These are phyloP conservation scores for Eumacrocentrus americanus DNA, from an alignment of 2,888 invertebrate genomes.

Conservation along the genomic window DNA sequence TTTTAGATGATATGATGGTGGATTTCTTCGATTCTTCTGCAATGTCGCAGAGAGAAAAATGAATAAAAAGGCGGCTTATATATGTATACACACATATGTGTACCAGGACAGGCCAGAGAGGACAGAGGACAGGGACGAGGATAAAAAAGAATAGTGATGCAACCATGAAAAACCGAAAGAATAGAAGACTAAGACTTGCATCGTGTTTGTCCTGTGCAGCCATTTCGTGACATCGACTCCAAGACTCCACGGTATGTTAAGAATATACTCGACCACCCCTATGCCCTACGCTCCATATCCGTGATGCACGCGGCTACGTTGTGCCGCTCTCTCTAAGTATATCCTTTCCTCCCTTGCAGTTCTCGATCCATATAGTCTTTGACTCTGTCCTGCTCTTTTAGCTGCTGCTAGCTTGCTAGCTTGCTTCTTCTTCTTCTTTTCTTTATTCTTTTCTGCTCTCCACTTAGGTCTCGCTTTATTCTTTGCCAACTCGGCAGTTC, in stretches of 20 bases:
- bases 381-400: too few relatives aligned
- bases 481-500: slow-evolving; percentile 12
- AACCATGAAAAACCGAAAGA: not conserved
- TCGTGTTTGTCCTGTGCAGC: slow-evolving; percentile 39
- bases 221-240: slow-evolving; percentile 38
- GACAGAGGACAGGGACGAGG: not conserved
- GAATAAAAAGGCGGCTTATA: slow-evolving; percentile 28
- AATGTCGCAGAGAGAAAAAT: slow-evolving; percentile 26
- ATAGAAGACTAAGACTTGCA: slow-evolving; percentile 29
- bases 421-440: slow-evolving; percentile 4
- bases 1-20: not conserved
- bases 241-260: slow-evolving; percentile 32
- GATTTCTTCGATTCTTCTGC: too few relatives aligned
- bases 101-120: slow-evolving; percentile 12
- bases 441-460: not conserved
- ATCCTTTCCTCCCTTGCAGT: slow-evolving; percentile 13
- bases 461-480: not conserved
- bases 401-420: too few relatives aligned
- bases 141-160: slow-evolving; percentile 1
- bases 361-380: not conserved
- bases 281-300: slow-evolving; percentile 33
- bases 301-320: slow-evolving; percentile 26
- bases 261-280: slow-evolving; percentile 38
- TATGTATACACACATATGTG: slow-evolving; percentile 35
- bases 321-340: too few relatives aligned